Base-by-base conservation (phyloP, 1,140 invertebrate species). In the Micrasema longulum region DNA sequence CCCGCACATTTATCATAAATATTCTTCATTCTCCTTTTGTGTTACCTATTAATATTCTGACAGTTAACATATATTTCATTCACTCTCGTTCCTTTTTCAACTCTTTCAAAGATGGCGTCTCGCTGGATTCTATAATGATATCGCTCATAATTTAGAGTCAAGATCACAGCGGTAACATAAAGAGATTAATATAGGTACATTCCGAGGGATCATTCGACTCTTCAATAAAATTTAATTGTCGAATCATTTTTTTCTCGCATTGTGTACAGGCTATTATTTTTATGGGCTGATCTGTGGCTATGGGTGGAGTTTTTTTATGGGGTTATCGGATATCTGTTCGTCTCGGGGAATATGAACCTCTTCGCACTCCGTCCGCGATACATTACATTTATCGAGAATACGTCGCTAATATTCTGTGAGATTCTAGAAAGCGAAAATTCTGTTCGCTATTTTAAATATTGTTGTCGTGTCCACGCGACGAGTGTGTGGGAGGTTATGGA, bases 31-130 rank as follows among this genome's bases (percentile, higher is more conserved):
- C 73, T 72, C 65, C 73, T 72, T 75, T 75, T 75, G 73, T 75
- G 69, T 75, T 69, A 57, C 73, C 73, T 75, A 75, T 75, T 75
- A 75, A 75, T 75, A 75, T 75, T 75, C 73, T 75, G 73, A 75
- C 73, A 72, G 73, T 75, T 55, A 55, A 75, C 73, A 64, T 75
- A 75, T 75, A 75, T 75, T 75, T 75, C 73, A 75, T 75, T 71
- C 63, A 57, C 62, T 71, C 69, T 71, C 48, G 69, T 71, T 74
- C 69, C 69, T 71, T 74, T 74, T 73, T 72, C 71, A 52, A 66
- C 72, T 69, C 66, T 64, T 62, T 55, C 62, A 65, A 71, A 72
- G 69, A 75, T 72, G 73, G 69, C 69, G 73, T 71, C 69, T 65
- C 52, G 31, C 73, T 50, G 72, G 66, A 69, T 69, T 70, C 73